These are phyloP conservation scores for Hoplostethus mediterraneus DNA, from an alignment of 2,797 vertebrate genomes.

Conservation along the genomic window DNA sequence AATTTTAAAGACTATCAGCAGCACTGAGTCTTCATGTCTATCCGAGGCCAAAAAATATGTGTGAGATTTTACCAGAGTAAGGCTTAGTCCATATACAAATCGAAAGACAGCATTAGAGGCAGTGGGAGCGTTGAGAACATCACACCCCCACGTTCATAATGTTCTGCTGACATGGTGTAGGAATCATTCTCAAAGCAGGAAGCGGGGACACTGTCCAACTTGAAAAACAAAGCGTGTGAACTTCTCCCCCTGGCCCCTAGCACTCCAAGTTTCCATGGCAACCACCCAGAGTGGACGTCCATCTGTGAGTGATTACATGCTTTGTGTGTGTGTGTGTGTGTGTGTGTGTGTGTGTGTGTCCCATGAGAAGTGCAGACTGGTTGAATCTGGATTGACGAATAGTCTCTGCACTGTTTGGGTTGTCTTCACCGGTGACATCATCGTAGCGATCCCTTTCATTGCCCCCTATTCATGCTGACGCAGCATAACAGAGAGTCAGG, in stretches of 20 bases:
- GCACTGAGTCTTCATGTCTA: constrained; percentile 3
- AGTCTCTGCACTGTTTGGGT: too few relatives aligned
- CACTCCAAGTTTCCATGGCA: constrained; percentile 23
- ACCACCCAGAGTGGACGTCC: constrained; percentile 14
- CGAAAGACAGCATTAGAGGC: background rate
- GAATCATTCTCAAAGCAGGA: background rate
- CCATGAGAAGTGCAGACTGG: background rate
- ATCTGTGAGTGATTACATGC: constrained; percentile 29
- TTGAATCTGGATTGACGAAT: too few relatives aligned
- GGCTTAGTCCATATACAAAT: background rate
- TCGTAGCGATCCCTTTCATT: too few relatives aligned
- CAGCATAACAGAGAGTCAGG: background rate
- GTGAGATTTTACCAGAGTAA: background rate
- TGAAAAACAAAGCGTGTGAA: constrained; percentile 38
- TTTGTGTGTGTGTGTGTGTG: constrained; percentile 14
- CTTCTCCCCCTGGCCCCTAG: constrained; percentile 12
- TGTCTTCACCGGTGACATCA: too few relatives aligned
- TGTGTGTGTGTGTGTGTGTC: background rate
- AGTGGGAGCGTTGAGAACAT: background rate
- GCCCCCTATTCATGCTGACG: background rate
- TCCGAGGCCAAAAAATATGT: constrained; percentile 20
- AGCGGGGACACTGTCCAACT: constrained; percentile 7
- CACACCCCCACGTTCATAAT: background rate
- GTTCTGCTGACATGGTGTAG: too few relatives aligned
- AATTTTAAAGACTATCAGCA: constrained; percentile 26